Evolutionary conservation across 2,797 vertebrate genomes (phyloP), one percentile per base, ranked within the genome.

Genomic region (Periophthalmus magnuspinnatus): DNA sequence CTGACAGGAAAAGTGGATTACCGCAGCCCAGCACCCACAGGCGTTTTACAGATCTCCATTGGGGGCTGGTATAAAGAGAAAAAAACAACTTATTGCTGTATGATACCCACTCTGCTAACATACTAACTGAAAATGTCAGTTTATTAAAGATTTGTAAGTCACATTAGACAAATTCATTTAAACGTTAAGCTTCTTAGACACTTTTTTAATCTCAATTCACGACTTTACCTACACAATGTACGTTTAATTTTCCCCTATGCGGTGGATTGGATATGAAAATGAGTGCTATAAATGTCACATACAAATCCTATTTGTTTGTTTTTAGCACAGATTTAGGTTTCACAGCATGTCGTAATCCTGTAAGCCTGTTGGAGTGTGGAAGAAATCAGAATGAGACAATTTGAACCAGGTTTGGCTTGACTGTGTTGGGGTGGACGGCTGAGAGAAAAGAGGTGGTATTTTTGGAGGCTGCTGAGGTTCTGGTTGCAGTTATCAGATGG

Each of bases 331-430:
- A 86, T 74, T 60, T 24, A 52, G 69, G 70, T 87, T 22, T 75
- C 82, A 75, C 74, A 80, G 81, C 72, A 74, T 70, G 81, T 76
- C 81, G 80, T 91, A 90, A 91, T 90, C 88, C 82, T 28, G 75
- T 87, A 87, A 90, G 78, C 85, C 78, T 81, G 82, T 89, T 82
- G 81, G 71, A 77, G 73, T 84, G 86, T 85, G 81, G 84, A 88
- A 88, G 78, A 74, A 86, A 84, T 91, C 87, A 87, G 79, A 74
- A 45, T 74, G 84, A 87, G 84, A 84, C 77, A 68, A 84, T 89
- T 83, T 86, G 60, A 78, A 82, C 68, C 75, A 87, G 90, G 84
- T 81, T 81, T 78, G 84, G 82, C 90, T 87, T 86, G 88, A 91
- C 90, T 85, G 81, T 68, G 74, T 78, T 75, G 90, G 24, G 13